These are phyloP conservation scores for Menidia beryllina DNA, from an alignment of 2,113 vertebrate genomes.

Conservation along the genomic window DNA sequence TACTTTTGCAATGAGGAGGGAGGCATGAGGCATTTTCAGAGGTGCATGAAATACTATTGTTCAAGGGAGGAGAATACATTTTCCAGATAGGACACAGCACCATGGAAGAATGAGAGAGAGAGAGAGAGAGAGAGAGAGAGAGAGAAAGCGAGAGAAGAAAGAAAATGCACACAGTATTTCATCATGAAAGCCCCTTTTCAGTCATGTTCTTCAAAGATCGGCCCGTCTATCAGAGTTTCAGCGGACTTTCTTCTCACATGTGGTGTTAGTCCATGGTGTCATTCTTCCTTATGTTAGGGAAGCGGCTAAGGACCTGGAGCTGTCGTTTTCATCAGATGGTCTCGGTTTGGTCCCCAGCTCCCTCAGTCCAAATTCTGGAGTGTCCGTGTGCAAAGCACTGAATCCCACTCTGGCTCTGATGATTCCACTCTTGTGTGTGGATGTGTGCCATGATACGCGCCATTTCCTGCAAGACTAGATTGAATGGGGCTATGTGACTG, in stretches of 20 bases:
- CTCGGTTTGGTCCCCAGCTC: neutral
- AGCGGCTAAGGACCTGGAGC: neutral
- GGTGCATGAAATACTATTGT: constrained; percentile 9
- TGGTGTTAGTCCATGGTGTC: constrained; percentile 38
- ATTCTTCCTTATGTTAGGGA: constrained; percentile 20
- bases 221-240: constrained; percentile 52
- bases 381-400: neutral
- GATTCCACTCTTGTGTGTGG: neutral
- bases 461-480: neutral
- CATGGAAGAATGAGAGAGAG: constrained; percentile 34
- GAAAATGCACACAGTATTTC: constrained; percentile 62
- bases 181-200: constrained; percentile 69
- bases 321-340: neutral
- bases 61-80: neutral
- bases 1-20: constrained; percentile 1
- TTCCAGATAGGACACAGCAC: constrained; percentile 23
- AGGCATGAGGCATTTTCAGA: constrained; percentile 13
- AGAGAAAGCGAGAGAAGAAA: too few species aligned
- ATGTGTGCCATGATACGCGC: neutral
- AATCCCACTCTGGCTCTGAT: neutral
- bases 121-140: too few species aligned
- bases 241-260: constrained; percentile 49
- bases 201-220: constrained; percentile 63
- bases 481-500: too few species aligned
- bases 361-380: neutral